Conservation (phyloP, 2,797 vertebrate species). For the Crypturellus tataupa region DNA sequence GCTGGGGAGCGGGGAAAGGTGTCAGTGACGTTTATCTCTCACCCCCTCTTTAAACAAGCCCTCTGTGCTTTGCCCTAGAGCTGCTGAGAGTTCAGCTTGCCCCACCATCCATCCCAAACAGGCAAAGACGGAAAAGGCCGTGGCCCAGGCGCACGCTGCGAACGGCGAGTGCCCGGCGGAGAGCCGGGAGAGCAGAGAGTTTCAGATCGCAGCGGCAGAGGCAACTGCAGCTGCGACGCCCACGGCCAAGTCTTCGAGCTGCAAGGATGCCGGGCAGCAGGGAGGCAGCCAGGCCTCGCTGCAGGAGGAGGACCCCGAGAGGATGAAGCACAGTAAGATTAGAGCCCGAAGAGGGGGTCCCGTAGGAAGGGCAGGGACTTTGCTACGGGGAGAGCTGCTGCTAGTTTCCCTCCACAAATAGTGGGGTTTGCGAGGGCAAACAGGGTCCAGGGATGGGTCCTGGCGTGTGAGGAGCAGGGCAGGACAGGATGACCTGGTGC, state of each 20-base stretch:
- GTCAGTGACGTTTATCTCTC: slow-evolving; percentile 29
- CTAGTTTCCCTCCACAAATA: neutral
- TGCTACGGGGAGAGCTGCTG: neutral
- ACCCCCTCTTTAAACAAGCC: slow-evolving; percentile 61
- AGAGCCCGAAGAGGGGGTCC: neutral
- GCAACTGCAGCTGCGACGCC: slow-evolving; percentile 71
- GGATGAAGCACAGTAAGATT: slow-evolving; percentile 97
- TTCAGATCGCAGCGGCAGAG: slow-evolving; percentile 78
- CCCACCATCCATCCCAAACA: slow-evolving; percentile 86
- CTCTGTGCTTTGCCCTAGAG: slow-evolving; percentile 82
- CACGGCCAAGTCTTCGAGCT: slow-evolving; percentile 70
- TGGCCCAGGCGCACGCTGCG: slow-evolving; percentile 82
- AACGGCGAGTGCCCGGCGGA: slow-evolving; percentile 87
- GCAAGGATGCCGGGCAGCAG: slow-evolving; percentile 82
- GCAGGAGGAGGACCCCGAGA: slow-evolving; percentile 92
- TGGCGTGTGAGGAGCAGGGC: neutral
- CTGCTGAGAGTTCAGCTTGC: slow-evolving; percentile 86
- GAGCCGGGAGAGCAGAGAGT: slow-evolving; percentile 75
- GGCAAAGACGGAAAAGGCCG: slow-evolving; percentile 88
- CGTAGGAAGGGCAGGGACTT: accelerated
- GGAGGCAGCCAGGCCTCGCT: slow-evolving; percentile 78
- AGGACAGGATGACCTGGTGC: neutral
- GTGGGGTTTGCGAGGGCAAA: neutral
- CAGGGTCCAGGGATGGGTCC: too few species aligned
- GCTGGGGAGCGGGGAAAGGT: neutral